These are phyloP conservation scores for Megaceryle maxima DNA, from an alignment of 2,113 vertebrate species.

Conservation along the genomic window DNA sequence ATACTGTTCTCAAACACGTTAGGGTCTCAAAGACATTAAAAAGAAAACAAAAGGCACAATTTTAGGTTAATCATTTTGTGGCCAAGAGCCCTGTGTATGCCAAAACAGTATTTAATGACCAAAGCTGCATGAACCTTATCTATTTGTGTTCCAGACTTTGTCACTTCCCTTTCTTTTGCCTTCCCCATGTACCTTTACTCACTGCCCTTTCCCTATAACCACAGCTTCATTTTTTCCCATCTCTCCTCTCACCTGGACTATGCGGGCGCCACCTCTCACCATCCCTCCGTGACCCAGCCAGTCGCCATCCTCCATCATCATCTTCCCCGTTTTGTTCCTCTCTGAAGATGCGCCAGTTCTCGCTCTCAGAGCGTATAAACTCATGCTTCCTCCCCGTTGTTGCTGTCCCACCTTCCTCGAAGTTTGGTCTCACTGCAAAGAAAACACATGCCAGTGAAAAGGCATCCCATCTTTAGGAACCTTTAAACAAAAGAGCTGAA, in stretches of 20 bases:
- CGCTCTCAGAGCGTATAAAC: slow-evolving; percentile 94
- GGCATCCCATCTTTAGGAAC: accelerated
- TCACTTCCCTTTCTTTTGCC: background rate
- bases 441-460: slow-evolving; percentile 5
- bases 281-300: slow-evolving; percentile 86
- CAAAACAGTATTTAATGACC: background rate
- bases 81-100: background rate
- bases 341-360: slow-evolving; percentile 93
- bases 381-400: slow-evolving; percentile 88
- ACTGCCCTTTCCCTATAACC: background rate
- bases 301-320: slow-evolving; percentile 89
- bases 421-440: slow-evolving; percentile 88
- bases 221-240: accelerated
- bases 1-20: background rate
- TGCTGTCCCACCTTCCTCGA: slow-evolving; percentile 85
- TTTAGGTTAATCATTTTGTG: background rate
- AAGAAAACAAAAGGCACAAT: background rate
- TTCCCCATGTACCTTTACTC: background rate
- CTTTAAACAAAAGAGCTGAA: background rate
- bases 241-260: slow-evolving; percentile 87
- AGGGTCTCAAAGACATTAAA: background rate
- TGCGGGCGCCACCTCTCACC: slow-evolving; percentile 91
- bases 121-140: background rate
- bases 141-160: accelerated
- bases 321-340: slow-evolving; percentile 97